Evolutionary conservation across 2,888 invertebrate genomes (phyloP).

Genomic region (Polietes domitor): DNA sequence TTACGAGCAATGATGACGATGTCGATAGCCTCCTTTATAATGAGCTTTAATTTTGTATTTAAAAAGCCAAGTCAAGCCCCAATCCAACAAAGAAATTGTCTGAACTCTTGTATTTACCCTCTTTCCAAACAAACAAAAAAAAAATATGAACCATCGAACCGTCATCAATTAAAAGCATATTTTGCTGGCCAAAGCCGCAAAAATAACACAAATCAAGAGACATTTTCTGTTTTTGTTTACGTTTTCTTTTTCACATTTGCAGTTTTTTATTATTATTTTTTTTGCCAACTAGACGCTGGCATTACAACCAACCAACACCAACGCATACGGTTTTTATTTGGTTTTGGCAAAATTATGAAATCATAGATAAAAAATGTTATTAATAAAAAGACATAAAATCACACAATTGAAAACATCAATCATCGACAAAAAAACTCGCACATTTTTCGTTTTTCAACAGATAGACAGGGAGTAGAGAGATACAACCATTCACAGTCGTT

Average conservation of each 20-base stretch:
- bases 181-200: slow-evolving; percentile 27
- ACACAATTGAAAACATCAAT: slow-evolving; percentile 57
- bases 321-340: slow-evolving; percentile 51
- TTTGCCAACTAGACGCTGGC: neutral
- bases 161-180: slow-evolving; percentile 51
- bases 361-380: slow-evolving; percentile 40
- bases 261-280: neutral
- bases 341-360: slow-evolving; percentile 59
- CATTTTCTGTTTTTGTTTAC: neutral
- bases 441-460: slow-evolving; percentile 8
- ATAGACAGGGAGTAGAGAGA: neutral
- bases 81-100: neutral
- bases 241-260: neutral
- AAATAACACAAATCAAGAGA: neutral
- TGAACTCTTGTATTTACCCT: neutral
- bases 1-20: neutral
- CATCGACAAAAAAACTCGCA: slow-evolving; percentile 23
- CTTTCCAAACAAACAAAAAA: too few relatives aligned
- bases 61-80: neutral
- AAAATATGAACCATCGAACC: slow-evolving; percentile 46
- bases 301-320: slow-evolving; percentile 35
- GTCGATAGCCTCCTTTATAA: too few relatives aligned
- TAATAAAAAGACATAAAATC: slow-evolving; percentile 41
- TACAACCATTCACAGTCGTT: slow-evolving; percentile 2
- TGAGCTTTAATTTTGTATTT: too few relatives aligned